phyloP scores from a whole-genome alignment of 2,888 invertebrate species.

The Syrista parreyssii region DNA sequence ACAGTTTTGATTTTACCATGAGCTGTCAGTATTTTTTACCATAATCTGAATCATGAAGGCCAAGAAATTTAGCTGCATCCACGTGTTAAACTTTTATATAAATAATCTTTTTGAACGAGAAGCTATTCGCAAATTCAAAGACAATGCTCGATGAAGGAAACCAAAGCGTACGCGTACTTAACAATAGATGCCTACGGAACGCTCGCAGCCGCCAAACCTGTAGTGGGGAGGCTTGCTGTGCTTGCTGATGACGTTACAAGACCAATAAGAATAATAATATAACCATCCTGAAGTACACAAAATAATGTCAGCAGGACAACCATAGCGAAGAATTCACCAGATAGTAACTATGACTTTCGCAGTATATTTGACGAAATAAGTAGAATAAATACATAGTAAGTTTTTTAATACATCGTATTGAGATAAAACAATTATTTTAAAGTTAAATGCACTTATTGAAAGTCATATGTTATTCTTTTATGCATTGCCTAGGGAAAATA shows the following conservation, averaged over 20 bases:
- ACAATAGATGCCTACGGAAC: not conserved
- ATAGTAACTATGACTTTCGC: not conserved
- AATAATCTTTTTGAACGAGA: not conserved
- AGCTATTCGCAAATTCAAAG: not conserved
- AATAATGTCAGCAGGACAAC: not conserved
- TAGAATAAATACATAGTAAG: not conserved
- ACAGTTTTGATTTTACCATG: not conserved
- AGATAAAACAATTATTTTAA: not conserved
- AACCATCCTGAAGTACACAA: not conserved
- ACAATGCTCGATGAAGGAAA: not conserved
- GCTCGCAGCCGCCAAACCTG: not conserved
- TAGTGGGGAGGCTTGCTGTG: not conserved
- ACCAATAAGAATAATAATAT: not conserved
- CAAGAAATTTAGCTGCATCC: not conserved
- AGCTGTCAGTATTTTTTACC: not conserved
- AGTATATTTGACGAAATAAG: not conserved
- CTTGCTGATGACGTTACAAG: not conserved
- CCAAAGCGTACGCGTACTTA: not conserved
- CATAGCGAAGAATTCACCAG: not conserved
- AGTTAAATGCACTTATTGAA: not conserved
- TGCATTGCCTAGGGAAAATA: not conserved
- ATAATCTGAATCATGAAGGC: not conserved
- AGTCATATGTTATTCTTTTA: not conserved
- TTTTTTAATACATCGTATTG: not conserved
- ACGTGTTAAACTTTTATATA: not conserved